A percentile compares a stretch with the other conserved stretches of the same genome.
These are phyloP conservation scores for Cotesia glomerata DNA, from an alignment of 1,140 invertebrate genomes.

Conservation along the genomic window DNA sequence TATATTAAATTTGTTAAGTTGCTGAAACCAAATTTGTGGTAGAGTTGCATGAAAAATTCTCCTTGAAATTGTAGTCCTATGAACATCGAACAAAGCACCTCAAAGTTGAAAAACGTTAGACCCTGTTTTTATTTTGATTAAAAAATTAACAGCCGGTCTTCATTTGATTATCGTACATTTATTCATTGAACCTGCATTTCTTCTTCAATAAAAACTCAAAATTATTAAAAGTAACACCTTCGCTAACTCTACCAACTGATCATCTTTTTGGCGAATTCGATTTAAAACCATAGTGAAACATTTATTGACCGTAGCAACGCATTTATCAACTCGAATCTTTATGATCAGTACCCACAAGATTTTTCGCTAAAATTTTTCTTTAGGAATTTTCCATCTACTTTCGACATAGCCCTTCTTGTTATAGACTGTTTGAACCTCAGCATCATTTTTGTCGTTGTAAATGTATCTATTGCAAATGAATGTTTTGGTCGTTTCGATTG, in stretches of 20 bases:
- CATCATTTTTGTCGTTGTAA: slow-evolving; percentile 3
- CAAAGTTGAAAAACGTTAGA: slow-evolving; percentile 24
- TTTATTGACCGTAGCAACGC: not conserved
- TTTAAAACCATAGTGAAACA: not conserved
- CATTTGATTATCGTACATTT: not conserved
- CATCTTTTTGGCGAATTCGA: slow-evolving; percentile 9
- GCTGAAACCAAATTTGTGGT: not conserved
- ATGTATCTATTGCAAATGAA: not conserved
- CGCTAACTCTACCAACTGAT: not conserved
- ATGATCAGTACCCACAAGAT: not conserved
- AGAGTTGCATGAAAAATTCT: slow-evolving; percentile 22
- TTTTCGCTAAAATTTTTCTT: not conserved
- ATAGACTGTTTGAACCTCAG: slow-evolving; percentile 8
- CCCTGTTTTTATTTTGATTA: slow-evolving; percentile 35
- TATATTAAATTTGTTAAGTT: slow-evolving; percentile 17
- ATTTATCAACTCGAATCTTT: not conserved
- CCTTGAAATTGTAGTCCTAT: slow-evolving; percentile 24
- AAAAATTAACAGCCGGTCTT: slow-evolving; percentile 36
- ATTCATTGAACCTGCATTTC: not conserved
- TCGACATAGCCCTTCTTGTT: not conserved
- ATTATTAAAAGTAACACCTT: slow-evolving; percentile 5
- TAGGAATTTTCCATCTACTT: not conserved
- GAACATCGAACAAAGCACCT: slow-evolving; percentile 24
- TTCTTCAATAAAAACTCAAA: slow-evolving; percentile 11
- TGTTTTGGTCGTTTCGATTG: not conserved